A percentile compares a stretch with the other conserved stretches of the same genome.
These are phyloP conservation scores for Myripristis jacobus DNA, from an alignment of 2,797 vertebrate species.

Conservation along the genomic window DNA sequence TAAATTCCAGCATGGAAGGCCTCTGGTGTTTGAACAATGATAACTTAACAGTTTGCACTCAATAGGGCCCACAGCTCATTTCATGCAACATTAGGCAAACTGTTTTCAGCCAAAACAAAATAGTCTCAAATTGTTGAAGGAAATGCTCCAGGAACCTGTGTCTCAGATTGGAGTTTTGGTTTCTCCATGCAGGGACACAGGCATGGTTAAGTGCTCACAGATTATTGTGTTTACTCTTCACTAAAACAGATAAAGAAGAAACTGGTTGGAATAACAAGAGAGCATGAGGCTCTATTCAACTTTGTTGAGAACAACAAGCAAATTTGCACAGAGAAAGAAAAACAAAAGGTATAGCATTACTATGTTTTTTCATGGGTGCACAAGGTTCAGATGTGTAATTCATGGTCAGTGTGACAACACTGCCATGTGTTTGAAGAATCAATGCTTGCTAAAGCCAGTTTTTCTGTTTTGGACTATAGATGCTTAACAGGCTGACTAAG, in stretches of 20 bases:
- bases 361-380: neutral
- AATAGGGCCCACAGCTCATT: no score
- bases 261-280: constrained; percentile 84
- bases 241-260: constrained; percentile 88
- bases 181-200: no score
- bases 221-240: constrained; percentile 16
- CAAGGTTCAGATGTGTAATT: neutral
- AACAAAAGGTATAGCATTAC: constrained; percentile 82
- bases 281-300: constrained; percentile 89
- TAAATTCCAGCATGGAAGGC: no score
- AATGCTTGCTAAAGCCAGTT: neutral
- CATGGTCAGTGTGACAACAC: neutral
- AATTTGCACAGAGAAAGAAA: constrained; percentile 86
- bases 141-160: no score
- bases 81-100: no score
- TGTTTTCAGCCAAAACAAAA: neutral
- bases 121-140: no score
- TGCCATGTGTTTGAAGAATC: neutral
- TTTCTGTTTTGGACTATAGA: constrained; percentile 71
- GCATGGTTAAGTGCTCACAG: no score
- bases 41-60: no score
- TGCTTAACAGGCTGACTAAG: constrained; percentile 90
- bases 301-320: constrained; percentile 88
- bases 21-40: no score
- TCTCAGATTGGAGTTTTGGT: no score